Evolutionary conservation across 2,113 vertebrate genomes (phyloP).

Genomic region (Atherinomorus stipes): DNA sequence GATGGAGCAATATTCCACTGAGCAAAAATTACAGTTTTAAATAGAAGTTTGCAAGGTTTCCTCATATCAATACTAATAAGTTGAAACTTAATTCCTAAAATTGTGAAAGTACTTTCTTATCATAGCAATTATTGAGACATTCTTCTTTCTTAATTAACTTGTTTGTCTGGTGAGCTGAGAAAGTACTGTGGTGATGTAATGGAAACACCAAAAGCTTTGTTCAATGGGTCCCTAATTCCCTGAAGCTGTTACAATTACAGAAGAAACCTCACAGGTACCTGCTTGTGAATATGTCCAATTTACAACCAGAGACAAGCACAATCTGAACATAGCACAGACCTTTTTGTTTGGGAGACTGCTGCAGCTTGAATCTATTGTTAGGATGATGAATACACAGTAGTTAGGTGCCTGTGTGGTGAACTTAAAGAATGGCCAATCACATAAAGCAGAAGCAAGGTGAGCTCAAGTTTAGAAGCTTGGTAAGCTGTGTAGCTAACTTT

Average conservation of each 20-base stretch:
- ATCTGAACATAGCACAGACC: conserved; percentile 1
- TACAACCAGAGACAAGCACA: conserved; percentile 9
- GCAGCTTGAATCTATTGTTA: conserved; percentile 10
- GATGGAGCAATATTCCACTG: conserved; percentile 9
- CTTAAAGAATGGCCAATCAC: conserved; percentile 15
- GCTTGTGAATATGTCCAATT: conserved; percentile 5
- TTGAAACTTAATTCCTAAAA: conserved; percentile 4
- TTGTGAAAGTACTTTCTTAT: not conserved
- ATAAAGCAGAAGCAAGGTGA: not conserved
- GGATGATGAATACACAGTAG: conserved; percentile 7
- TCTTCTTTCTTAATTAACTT: not conserved
- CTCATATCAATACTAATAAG: not conserved
- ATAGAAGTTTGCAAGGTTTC: not conserved
- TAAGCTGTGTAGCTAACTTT: no score
- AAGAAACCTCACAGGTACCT: not conserved
- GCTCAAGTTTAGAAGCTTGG: no score
- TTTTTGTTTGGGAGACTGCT: not conserved
- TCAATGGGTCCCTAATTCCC: conserved; percentile 16
- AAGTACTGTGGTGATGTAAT: conserved; percentile 4
- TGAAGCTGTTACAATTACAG: not conserved
- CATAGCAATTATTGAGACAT: not conserved
- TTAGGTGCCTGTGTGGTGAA: conserved; percentile 3
- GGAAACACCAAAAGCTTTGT: conserved; percentile 8
- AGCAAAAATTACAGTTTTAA: conserved; percentile 5
- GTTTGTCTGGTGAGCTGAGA: no score